Base-by-base conservation (phyloP, 2,113 vertebrate species). In the Chelonoidis abingdonii region DNA sequence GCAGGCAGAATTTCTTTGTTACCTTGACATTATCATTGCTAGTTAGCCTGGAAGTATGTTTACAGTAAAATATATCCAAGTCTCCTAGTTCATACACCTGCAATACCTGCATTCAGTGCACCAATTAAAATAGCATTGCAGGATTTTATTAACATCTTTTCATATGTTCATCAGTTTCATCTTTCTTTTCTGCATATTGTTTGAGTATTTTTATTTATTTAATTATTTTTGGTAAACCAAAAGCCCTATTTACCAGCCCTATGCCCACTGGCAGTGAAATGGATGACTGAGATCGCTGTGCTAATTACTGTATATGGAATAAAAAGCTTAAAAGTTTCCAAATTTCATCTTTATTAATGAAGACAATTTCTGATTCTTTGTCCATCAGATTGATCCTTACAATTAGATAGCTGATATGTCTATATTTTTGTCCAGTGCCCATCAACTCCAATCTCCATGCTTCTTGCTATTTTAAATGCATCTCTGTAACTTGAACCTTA, bases 1-100 rank as follows among this genome's bases (percentile, higher is more conserved):
- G 53, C 94, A 91, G 94, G 97, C 97, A 98, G 97, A 93, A 96
- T 97, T 98, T 97, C 97, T 98, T 98, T 97, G 98, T 98, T 99
- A 98, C 98, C 97, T 94, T 96, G 97, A 98, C 83, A 82, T 96
- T 96, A 96, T 93, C 93, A 94, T 95, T 94, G 94, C 92, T 94
- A 95, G 96, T 97, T 97, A 97, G 97, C 84, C 90, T 95, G 89
- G 95, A 97, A 97, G 96, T 94, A 92, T 89, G 89, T 90, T 94
- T 95, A 90, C 95, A 80, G 69, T 79, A 93, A 95, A 96, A 94
- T 95, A 97, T 83, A 89, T 95, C 94, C 89, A 57, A 44, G 56
- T 89, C 92, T 95, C 79, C 85, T 82, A 9, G 75, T 89, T 93
- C 78, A 25, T 69, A 87, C 65, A 86, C 91, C 94, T 96, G 96